Evolutionary conservation across 2,888 invertebrate genomes (phyloP).

Genomic region (Tryphoninae sp.): DNA sequence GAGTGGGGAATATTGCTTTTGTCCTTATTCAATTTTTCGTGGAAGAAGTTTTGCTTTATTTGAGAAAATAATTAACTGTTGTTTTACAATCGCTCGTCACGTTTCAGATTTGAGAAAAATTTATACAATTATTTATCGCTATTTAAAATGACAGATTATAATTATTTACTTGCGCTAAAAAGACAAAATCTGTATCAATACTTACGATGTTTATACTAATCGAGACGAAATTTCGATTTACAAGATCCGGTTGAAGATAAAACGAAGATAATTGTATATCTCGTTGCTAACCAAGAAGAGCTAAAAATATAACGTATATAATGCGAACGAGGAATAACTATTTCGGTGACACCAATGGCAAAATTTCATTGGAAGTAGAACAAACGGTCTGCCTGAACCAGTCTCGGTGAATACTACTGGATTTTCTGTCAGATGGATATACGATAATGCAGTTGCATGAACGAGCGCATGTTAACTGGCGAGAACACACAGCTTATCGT

Average conservation of each 20-base stretch:
- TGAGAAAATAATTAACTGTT: neutral
- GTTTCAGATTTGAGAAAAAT: neutral
- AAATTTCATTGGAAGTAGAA: neutral
- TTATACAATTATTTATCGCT: too few relatives aligned
- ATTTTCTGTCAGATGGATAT: conserved; percentile 16
- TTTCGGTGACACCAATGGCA: neutral
- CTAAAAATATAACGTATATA: neutral
- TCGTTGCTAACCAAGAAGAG: neutral
- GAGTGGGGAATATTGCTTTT: conserved; percentile 3
- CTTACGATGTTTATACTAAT: too few relatives aligned
- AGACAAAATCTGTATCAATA: too few relatives aligned
- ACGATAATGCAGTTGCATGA: conserved; percentile 4
- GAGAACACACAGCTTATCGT: conserved; percentile 12
- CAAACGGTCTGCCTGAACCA: neutral
- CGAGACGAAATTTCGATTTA: too few relatives aligned
- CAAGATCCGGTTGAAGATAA: too few relatives aligned
- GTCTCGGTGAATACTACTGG: neutral
- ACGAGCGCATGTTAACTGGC: neutral
- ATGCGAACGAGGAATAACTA: neutral
- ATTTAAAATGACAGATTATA: too few relatives aligned
- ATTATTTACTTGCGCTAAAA: too few relatives aligned
- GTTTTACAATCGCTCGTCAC: neutral
- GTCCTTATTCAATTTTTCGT: conserved; percentile 21
- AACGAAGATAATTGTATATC: neutral
- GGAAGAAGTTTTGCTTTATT: neutral